A percentile compares a stretch with the other conserved stretches of the same genome.
These are phyloP conservation scores for Boulengerochromis microlepis DNA, from an alignment of 2,113 vertebrate species.

Conservation along the genomic window DNA sequence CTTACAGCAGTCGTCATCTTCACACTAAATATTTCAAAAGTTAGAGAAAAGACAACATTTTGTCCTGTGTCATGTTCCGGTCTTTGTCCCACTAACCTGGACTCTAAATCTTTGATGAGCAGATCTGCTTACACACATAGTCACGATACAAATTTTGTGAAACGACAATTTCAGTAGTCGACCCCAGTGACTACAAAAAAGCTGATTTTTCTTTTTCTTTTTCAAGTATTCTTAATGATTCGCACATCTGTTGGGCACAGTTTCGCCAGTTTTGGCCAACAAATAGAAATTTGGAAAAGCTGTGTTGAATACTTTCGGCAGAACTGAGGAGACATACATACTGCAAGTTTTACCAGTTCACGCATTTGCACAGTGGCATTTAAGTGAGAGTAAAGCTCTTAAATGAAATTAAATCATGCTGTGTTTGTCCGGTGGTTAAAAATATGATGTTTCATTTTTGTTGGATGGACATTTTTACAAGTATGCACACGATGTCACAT, in stretches of 20 bases:
- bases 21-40: conserved; percentile 8
- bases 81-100: conserved; percentile 32
- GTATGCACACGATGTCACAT: conserved; percentile 16
- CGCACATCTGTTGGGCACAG: neutral
- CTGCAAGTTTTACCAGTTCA: neutral
- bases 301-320: neutral
- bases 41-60: neutral
- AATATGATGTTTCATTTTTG: conserved; percentile 19
- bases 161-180: neutral
- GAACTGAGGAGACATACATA: neutral
- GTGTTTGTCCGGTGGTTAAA: conserved; percentile 21
- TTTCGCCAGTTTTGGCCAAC: neutral
- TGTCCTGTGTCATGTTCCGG: neutral
- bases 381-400: conserved; percentile 6
- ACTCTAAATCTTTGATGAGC: conserved; percentile 48
- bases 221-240: neutral
- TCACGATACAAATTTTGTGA: neutral
- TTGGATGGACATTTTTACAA: conserved; percentile 44
- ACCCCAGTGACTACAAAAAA: neutral
- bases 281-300: neutral
- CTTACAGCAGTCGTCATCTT: neutral
- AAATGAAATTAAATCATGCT: neutral
- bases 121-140: conserved; percentile 28
- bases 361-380: neutral
- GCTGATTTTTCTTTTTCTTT: neutral